phyloP scores from a whole-genome alignment of 2,888 invertebrate genomes.

The Thyatira batis region DNA sequence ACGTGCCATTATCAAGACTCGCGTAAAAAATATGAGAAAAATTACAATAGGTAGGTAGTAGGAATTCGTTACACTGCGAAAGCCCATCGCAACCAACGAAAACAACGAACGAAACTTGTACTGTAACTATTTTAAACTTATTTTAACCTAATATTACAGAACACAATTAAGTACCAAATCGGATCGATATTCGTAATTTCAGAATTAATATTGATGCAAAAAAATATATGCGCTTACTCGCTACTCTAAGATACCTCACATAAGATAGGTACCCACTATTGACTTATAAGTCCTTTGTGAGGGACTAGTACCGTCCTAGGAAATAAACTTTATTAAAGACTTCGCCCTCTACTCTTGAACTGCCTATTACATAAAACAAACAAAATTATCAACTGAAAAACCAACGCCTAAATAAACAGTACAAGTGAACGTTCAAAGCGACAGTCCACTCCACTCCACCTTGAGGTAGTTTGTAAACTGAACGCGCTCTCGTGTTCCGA shows the following conservation, averaged over 20 bases:
- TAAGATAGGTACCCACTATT: too few species aligned
- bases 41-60: slow-evolving; percentile 28
- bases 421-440: slow-evolving; percentile 5
- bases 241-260: too few species aligned
- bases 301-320: too few species aligned
- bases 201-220: too few species aligned
- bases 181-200: too few species aligned
- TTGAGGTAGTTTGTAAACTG: slow-evolving; percentile 73
- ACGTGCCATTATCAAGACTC: slow-evolving; percentile 34
- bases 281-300: too few species aligned
- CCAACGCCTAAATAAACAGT: not conserved
- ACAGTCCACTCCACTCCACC: slow-evolving; percentile 53
- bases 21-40: slow-evolving; percentile 24
- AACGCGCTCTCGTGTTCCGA: slow-evolving; percentile 80
- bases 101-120: slow-evolving; percentile 43
- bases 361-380: not conserved
- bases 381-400: too few species aligned
- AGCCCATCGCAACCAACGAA: slow-evolving; percentile 68
- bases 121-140: slow-evolving; percentile 19
- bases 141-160: too few species aligned
- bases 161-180: too few species aligned
- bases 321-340: too few species aligned
- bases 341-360: too few species aligned
- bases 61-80: slow-evolving; percentile 46
- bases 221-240: too few species aligned